A percentile compares a stretch with the other conserved stretches of the same genome.
Evolutionary conservation across 2,888 invertebrate species (phyloP).

Genomic region (Drosophila quasianomalipes): DNA sequence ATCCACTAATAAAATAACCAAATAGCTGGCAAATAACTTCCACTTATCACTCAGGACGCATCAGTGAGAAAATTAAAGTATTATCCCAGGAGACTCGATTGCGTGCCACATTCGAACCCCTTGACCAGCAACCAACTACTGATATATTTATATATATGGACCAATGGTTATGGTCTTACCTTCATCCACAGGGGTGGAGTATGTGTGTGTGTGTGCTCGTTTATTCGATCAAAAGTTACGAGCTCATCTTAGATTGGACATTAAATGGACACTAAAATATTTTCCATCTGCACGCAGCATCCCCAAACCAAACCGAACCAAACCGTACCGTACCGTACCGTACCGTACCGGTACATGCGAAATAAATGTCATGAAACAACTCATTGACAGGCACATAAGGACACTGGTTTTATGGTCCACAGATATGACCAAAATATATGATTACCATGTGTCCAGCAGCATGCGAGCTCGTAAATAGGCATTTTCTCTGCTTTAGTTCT

Average conservation of each 20-base stretch:
- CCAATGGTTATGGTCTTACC: slow-evolving; percentile 39
- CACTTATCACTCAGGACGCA: slow-evolving; percentile 80
- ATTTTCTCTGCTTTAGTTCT: slow-evolving; percentile 79
- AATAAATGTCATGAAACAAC: slow-evolving; percentile 84
- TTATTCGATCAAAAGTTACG: slow-evolving; percentile 85
- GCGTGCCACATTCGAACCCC: slow-evolving; percentile 64
- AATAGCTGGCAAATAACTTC: slow-evolving; percentile 81
- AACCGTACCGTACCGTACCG: slow-evolving; percentile 18
- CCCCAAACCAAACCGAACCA: slow-evolving; percentile 30
- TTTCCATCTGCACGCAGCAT: slow-evolving; percentile 83
- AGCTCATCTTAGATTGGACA: slow-evolving; percentile 84
- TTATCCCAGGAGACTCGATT: slow-evolving; percentile 76
- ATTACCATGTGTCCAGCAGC: slow-evolving; percentile 84
- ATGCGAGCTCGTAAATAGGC: slow-evolving; percentile 83
- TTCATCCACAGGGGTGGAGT: slow-evolving; percentile 17
- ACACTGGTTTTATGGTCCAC: slow-evolving; percentile 84
- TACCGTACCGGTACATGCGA: slow-evolving; percentile 63
- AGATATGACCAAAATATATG: slow-evolving; percentile 85
- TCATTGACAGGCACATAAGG: slow-evolving; percentile 85
- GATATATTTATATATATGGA: slow-evolving; percentile 32
- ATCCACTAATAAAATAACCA: slow-evolving; percentile 76
- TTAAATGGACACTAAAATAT: slow-evolving; percentile 85
- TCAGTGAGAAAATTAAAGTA: slow-evolving; percentile 82
- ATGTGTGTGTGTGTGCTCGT: slow-evolving; percentile 53
- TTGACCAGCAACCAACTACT: slow-evolving; percentile 47